Conservation (phyloP, 2,888 invertebrate genomes). For the Isoperla grammatica region DNA sequence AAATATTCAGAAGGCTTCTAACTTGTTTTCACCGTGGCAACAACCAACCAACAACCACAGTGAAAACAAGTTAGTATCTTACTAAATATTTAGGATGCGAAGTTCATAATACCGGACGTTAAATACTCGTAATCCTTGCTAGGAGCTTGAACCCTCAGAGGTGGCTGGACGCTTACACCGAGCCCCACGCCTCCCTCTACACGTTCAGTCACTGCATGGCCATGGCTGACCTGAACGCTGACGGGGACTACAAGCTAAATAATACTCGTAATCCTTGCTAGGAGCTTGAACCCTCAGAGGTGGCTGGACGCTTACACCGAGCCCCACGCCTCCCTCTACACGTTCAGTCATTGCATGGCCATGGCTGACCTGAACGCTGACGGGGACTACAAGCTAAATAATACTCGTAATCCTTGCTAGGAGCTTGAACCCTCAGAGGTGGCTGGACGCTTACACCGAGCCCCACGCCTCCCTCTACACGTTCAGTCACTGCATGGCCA, state of each 20-base stretch:
- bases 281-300: slow-evolving; percentile 34
- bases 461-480: slow-evolving; percentile 59
- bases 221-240: slow-evolving; percentile 64
- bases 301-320: slow-evolving; percentile 72
- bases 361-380: slow-evolving; percentile 66
- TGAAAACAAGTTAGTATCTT: too few relatives aligned
- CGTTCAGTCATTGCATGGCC: slow-evolving; percentile 61
- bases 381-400: slow-evolving; percentile 62
- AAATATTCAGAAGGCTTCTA: too few relatives aligned
- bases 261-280: too few relatives aligned
- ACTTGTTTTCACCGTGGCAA: too few relatives aligned
- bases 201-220: slow-evolving; percentile 61
- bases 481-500: slow-evolving; percentile 59
- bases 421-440: slow-evolving; percentile 40
- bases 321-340: slow-evolving; percentile 57
- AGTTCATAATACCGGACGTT: too few relatives aligned
- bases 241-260: slow-evolving; percentile 64
- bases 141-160: slow-evolving; percentile 34
- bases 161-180: slow-evolving; percentile 68
- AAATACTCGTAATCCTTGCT: too few relatives aligned
- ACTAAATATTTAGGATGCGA: too few relatives aligned
- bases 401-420: too few relatives aligned
- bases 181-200: slow-evolving; percentile 58
- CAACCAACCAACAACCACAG: too few relatives aligned
- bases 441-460: slow-evolving; percentile 68